Conservation (phyloP, 2,888 invertebrate genomes). For the Harpalus rubripes region DNA sequence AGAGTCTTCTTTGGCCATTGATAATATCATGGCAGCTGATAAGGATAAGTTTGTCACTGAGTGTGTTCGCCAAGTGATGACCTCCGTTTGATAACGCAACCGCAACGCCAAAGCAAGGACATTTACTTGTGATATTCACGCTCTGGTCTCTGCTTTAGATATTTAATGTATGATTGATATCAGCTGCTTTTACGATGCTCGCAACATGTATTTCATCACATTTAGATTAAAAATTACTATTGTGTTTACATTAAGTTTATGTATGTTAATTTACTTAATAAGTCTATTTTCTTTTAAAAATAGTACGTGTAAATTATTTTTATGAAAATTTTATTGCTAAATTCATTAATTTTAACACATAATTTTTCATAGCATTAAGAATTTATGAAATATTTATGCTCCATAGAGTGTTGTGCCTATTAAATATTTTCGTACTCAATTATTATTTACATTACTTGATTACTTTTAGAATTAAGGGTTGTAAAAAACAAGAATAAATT, state of each 20-base stretch:
- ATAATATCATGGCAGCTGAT: slow-evolving; percentile 75
- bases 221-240: not conserved
- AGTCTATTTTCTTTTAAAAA: not conserved
- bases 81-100: slow-evolving; percentile 77
- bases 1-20: slow-evolving; percentile 75
- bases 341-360: not conserved
- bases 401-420: slow-evolving; percentile 56
- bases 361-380: not conserved
- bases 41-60: slow-evolving; percentile 83
- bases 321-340: not conserved
- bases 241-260: slow-evolving; percentile 12
- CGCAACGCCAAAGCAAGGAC: slow-evolving; percentile 67
- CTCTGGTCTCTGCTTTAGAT: slow-evolving; percentile 23
- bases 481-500: too few relatives aligned
- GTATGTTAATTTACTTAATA: not conserved
- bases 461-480: not conserved
- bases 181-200: not conserved
- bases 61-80: slow-evolving; percentile 83
- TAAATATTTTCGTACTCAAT: slow-evolving; percentile 21
- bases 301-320: not conserved
- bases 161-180: slow-evolving; percentile 13
- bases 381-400: slow-evolving; percentile 27
- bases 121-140: slow-evolving; percentile 22
- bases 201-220: not conserved
- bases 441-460: not conserved